Conservation (phyloP, 2,113 vertebrate species). For the Felis catus region F.catus_Fca126_mat1.0 CM031423.1:23797001-23797500, state of each 20-base stretch:
- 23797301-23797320: neutral
- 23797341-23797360: neutral
- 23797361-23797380: neutral
- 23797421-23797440: conserved; percentile 10
- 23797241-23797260: neutral
- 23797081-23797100: conserved; percentile 50
- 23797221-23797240: neutral
- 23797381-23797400: neutral
- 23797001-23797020: conserved; percentile 68
- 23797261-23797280: neutral
- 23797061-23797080: neutral
- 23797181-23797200: neutral
- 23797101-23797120: conserved; percentile 33
- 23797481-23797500: neutral
- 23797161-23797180: conserved; percentile 35
- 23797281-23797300: neutral
- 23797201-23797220: conserved; percentile 29
- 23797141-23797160: conserved; percentile 40
- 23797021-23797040: conserved; percentile 57
- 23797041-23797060: conserved; percentile 63
- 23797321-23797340: neutral
- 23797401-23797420: conserved; percentile 29
- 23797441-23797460: neutral
- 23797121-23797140: conserved; percentile 49
- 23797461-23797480: neutral